phyloP scores from a whole-genome alignment of 2,113 vertebrate species.

The Antechinus stuartii region DNA sequence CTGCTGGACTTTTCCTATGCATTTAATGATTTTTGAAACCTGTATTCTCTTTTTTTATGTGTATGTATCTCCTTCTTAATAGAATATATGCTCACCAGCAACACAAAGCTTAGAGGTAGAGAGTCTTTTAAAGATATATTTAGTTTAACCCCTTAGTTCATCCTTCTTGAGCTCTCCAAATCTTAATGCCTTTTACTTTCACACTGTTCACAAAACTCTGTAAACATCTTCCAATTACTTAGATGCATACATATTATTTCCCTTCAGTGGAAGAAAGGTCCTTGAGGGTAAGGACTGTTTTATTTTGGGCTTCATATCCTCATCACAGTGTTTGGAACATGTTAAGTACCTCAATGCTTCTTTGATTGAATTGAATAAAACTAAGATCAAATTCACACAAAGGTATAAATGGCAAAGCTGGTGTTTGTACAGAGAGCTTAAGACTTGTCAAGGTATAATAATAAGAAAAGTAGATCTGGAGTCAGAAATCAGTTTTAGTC shows the following conservation, averaged over 20 bases:
- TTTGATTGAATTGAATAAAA: background rate
- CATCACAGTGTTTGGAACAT: background rate
- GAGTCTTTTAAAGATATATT: background rate
- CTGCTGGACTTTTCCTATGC: background rate
- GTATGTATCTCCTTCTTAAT: background rate
- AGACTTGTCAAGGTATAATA: background rate
- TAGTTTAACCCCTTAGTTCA: background rate
- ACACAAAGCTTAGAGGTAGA: background rate
- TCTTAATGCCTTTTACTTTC: background rate
- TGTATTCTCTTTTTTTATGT: background rate
- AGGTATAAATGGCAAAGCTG: background rate
- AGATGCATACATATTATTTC: background rate
- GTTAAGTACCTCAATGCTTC: background rate
- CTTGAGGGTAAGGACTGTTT: background rate
- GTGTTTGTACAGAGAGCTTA: background rate
- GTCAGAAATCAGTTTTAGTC: background rate
- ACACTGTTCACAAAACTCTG: background rate
- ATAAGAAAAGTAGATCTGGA: background rate
- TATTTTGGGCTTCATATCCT: background rate
- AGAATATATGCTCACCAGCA: background rate
- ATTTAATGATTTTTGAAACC: background rate
- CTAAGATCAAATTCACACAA: background rate
- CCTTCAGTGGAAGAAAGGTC: background rate
- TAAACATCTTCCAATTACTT: background rate
- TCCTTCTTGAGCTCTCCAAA: background rate